Percentiles rank a stretch among this genome's conserved stretches.
Evolutionary conservation across 2,797 vertebrate genomes (phyloP).

Genomic region (Spheniscus humboldti): DNA sequence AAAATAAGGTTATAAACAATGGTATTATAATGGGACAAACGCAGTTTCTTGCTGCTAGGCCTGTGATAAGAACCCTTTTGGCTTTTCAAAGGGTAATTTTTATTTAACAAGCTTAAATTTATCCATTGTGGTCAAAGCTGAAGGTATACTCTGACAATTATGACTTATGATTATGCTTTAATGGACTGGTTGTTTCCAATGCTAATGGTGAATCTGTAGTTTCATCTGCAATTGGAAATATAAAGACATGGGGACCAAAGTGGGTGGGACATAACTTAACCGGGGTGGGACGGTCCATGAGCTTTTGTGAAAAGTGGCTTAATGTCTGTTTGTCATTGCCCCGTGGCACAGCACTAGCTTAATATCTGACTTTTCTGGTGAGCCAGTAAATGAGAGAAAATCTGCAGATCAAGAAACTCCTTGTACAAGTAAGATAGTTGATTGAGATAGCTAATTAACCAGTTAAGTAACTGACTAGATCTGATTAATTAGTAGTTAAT

Average conservation of each 20-base stretch:
- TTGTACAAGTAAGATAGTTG: neutral
- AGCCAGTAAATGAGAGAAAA: neutral
- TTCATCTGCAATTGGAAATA: neutral
- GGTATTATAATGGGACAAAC: neutral
- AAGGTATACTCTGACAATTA: neutral
- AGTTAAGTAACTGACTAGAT: neutral
- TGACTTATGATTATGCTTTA: neutral
- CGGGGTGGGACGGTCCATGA: rapidly evolving
- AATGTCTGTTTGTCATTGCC: neutral
- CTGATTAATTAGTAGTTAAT: neutral
- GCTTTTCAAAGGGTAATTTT: neutral
- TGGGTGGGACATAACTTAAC: neutral
- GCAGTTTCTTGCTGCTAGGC: neutral
- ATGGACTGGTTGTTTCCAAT: neutral
- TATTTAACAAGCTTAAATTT: neutral
- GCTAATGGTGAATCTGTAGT: neutral
- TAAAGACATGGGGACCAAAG: neutral
- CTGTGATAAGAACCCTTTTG: neutral
- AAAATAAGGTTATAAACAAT: neutral
- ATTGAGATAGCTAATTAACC: neutral
- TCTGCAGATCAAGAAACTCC: neutral
- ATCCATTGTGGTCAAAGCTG: neutral
- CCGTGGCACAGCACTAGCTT: neutral
- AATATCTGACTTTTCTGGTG: neutral
- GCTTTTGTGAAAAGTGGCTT: neutral